Conservation (phyloP, 2,888 invertebrate genomes). For the Andricus curvator region DNA sequence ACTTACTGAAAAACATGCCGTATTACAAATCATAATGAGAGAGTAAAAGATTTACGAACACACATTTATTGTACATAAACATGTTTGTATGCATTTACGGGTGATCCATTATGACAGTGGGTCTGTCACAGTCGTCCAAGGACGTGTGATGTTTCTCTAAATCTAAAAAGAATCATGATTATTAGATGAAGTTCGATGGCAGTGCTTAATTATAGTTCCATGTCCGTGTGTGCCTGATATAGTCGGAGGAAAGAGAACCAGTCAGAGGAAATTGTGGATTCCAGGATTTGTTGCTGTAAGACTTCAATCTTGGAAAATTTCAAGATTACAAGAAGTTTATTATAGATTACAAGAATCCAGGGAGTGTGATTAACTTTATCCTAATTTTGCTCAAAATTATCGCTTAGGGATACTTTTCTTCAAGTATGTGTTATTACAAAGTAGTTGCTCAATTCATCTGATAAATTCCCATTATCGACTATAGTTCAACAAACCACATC, state of each 20-base stretch:
- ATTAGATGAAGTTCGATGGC: constrained; percentile 22
- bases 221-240: constrained; percentile 1
- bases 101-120: constrained; percentile 56
- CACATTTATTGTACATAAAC: constrained; percentile 57
- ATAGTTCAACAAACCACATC: too few relatives aligned
- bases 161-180: constrained; percentile 57
- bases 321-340: too few relatives aligned
- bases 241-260: constrained; percentile 29
- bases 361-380: too few relatives aligned
- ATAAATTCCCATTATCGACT: too few relatives aligned
- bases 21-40: constrained; percentile 40
- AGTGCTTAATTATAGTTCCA: constrained; percentile 5
- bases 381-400: too few relatives aligned
- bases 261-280: background rate
- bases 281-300: background rate
- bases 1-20: constrained; percentile 38
- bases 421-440: too few relatives aligned
- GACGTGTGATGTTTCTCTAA: constrained; percentile 57
- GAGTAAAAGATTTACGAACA: constrained; percentile 43
- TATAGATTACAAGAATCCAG: too few relatives aligned
- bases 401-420: too few relatives aligned
- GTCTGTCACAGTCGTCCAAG: constrained; percentile 55
- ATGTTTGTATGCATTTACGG: constrained; percentile 52
- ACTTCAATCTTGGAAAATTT: too few relatives aligned
- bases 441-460: too few relatives aligned